Conservation (phyloP, 2,113 vertebrate genomes). For the Corythaixoides concolor region DNA sequence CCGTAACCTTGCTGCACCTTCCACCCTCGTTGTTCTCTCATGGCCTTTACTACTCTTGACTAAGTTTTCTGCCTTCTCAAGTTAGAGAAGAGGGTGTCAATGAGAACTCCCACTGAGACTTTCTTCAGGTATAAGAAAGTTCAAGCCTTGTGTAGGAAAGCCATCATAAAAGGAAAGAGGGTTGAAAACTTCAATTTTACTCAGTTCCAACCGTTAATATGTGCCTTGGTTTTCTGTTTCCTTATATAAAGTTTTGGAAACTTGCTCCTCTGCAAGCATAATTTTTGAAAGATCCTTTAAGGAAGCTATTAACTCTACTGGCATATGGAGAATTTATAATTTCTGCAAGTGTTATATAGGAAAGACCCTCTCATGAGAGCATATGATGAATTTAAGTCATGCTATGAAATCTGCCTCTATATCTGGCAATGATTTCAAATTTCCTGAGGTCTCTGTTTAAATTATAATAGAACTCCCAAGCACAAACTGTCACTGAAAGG, state of each 20-base stretch:
- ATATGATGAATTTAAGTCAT: constrained; percentile 35
- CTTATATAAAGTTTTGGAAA: constrained; percentile 14
- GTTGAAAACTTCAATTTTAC: neutral
- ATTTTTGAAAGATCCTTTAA: constrained; percentile 17
- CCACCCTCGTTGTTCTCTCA: neutral
- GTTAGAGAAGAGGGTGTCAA: neutral
- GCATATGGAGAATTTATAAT: constrained; percentile 57
- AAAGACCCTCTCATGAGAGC: constrained; percentile 34
- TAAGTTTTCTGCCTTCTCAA: neutral
- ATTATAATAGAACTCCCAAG: neutral
- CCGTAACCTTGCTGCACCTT: neutral
- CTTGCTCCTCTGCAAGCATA: neutral
- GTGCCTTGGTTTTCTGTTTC: neutral
- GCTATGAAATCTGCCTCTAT: constrained; percentile 49
- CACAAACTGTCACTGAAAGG: neutral
- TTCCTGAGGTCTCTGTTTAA: constrained; percentile 45
- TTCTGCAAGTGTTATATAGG: constrained; percentile 48
- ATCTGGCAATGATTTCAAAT: constrained; percentile 45
- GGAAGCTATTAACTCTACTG: constrained; percentile 34
- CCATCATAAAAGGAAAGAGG: neutral
- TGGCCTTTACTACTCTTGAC: neutral
- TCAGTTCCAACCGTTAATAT: neutral
- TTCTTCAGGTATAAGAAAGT: neutral
- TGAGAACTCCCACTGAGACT: neutral
- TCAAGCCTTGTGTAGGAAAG: neutral